These are phyloP conservation scores for Siniperca obscura DNA, from an alignment of 2,797 vertebrate species.

Conservation along the genomic window DNA sequence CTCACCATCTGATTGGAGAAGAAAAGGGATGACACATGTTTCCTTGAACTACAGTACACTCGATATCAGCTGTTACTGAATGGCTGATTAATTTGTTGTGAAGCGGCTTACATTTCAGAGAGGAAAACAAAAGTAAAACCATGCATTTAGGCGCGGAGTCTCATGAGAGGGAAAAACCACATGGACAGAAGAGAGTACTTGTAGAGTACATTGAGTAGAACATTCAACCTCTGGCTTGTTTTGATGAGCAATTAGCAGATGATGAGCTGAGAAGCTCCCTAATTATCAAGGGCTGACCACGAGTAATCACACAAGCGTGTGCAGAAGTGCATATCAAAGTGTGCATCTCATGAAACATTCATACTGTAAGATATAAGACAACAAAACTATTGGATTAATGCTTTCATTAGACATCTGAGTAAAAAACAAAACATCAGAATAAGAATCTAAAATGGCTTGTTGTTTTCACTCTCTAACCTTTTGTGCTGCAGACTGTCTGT, in stretches of 20 bases:
- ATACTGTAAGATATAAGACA: constrained; percentile 43
- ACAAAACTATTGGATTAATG: constrained; percentile 39
- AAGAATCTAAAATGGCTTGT: constrained; percentile 1
- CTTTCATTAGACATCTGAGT: constrained; percentile 34
- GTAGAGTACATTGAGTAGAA: constrained; percentile 61
- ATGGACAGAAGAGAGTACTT: constrained; percentile 17
- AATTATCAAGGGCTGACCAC: constrained; percentile 64
- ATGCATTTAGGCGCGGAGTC: constrained; percentile 12
- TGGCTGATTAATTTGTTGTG: not conserved
- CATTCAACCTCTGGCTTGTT: constrained; percentile 62
- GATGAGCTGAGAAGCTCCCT: constrained; percentile 57
- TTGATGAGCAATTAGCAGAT: constrained; percentile 70
- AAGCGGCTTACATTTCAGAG: not conserved
- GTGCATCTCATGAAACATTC: constrained; percentile 62
- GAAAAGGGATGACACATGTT: not conserved
- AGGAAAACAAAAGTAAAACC: constrained; percentile 26
- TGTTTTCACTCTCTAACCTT: not conserved
- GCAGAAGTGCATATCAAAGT: constrained; percentile 52
- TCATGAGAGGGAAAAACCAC: constrained; percentile 19
- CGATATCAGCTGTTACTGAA: not conserved
- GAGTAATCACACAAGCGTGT: constrained; percentile 40
- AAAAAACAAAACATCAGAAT: constrained; percentile 35
- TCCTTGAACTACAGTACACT: constrained; percentile 2
- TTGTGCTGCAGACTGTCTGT: constrained; percentile 17
- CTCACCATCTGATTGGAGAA: constrained; percentile 91